These are phyloP conservation scores for Trogon surrucura DNA, from an alignment of 2,113 vertebrate species.

Conservation along the genomic window DNA sequence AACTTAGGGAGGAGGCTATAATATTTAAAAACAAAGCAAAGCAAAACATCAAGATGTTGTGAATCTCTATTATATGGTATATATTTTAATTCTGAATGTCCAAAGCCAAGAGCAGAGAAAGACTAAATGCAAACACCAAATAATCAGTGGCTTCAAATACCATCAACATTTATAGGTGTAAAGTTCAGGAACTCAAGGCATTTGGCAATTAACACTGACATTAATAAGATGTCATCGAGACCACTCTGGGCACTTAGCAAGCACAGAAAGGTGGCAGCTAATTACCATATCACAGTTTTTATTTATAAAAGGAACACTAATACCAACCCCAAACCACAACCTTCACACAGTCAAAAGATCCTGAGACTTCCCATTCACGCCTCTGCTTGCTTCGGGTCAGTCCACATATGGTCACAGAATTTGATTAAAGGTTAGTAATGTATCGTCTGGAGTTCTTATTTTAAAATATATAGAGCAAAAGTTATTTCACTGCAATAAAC, in stretches of 20 bases:
- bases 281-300: not conserved
- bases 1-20: constrained; percentile 83
- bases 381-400: not conserved
- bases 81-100: not conserved
- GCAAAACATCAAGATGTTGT: not conserved
- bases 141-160: not conserved
- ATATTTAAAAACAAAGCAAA: not conserved
- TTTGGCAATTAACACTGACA: not conserved
- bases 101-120: not conserved
- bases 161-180: not conserved
- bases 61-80: not conserved
- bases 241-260: not conserved
- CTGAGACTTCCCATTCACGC: not conserved
- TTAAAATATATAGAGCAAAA: not conserved
- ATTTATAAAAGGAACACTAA: not conserved
- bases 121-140: not conserved
- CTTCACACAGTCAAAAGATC: not conserved
- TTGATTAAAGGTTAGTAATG: not conserved
- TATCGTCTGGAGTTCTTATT: not conserved
- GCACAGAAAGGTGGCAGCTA: not conserved
- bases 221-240: not conserved
- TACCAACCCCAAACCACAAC: not conserved
- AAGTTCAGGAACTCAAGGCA: not conserved
- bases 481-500: not conserved
- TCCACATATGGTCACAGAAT: not conserved